Conservation (phyloP, 2,888 invertebrate species). For the Margaritifera margaritifera region DNA sequence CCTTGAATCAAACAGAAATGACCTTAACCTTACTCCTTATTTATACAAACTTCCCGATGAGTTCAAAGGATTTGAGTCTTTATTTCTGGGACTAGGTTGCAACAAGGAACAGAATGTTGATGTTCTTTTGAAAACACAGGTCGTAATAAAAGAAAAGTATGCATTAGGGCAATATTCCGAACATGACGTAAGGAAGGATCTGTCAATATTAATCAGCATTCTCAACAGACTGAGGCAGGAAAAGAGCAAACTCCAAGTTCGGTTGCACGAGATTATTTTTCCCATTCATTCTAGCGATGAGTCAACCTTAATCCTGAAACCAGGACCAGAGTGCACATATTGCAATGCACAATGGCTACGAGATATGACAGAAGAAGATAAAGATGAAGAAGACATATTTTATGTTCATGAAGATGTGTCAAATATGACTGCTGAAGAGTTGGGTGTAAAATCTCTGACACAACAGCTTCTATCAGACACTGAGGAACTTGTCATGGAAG, state of each 20-base stretch:
- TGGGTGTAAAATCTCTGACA: conserved; percentile 54
- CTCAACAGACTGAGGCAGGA: conserved; percentile 20
- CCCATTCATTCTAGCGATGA: conserved; percentile 12
- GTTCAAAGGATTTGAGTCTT: conserved; percentile 11
- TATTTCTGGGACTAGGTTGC: conserved; percentile 20
- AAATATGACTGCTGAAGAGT: conserved; percentile 38
- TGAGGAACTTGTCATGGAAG: conserved; percentile 27
- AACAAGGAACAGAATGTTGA: conserved; percentile 7
- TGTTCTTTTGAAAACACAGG: not conserved
- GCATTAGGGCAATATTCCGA: not conserved
- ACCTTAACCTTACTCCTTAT: conserved; percentile 25
- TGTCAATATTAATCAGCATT: conserved; percentile 10
- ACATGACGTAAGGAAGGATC: not conserved
- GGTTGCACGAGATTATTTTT: conserved; percentile 8
- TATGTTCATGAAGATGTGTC: conserved; percentile 50
- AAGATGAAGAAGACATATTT: conserved; percentile 22
- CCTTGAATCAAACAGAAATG: conserved; percentile 3
- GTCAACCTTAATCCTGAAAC: conserved; percentile 7
- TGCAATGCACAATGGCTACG: conserved; percentile 29
- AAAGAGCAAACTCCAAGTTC: conserved; percentile 3
- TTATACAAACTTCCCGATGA: conserved; percentile 23
- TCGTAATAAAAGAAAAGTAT: conserved; percentile 10
- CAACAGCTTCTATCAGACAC: conserved; percentile 48
- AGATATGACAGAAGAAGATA: conserved; percentile 5
- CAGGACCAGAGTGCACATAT: conserved; percentile 17